Base-by-base conservation (phyloP, 2,113 vertebrate species). In the Entelurus aequoreus region DNA sequence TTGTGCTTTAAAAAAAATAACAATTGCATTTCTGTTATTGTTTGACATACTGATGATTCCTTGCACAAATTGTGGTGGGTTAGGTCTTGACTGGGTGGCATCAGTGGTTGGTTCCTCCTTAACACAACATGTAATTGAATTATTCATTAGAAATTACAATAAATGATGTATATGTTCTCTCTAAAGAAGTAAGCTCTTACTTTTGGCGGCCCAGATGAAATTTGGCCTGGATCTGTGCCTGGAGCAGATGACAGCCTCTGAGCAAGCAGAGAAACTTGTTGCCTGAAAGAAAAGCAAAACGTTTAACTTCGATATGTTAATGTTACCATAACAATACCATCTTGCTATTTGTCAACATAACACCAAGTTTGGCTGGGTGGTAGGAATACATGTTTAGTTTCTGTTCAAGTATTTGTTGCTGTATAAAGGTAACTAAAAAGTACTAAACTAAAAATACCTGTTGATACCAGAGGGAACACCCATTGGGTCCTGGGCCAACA, bases 401-500 rank as follows among this genome's bases (percentile, higher is more conserved):
- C 54, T 12, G 28, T 5, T 3, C 28, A 28, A 28, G 28, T 28
- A 28, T 28, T 28, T 28, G 28, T 28, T 28, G 28, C 28, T 28
- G 28, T 28, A 28, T 28, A 28, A 28, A 4, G 28, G 28, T 28
- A 28, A 28, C 28, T 28, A 28, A 28, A 19, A 28, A 28, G 28
- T 28, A 28, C 28, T 37, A 36, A n/a, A 51, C 14, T n/a, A 13
- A 12, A 68, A 12, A 3, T 91, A 95, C 94, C 94, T 94, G 87
- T 94, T 97, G 65, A 98, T 95, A 28, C 93, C 95, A 4, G 94
- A 86, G n/a, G 94, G 91, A 51, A 94, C 95, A 21, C 90, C 94
- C 7, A 98, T 94, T 76, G 92, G 96, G 62, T 97, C 94, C 75
- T 99, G 96, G 38, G 94, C 94, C 92, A 99, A 92, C 72, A 99